Conservation (phyloP, 1,140 invertebrate species). For the Yoshiicerus persimilis region DNA sequence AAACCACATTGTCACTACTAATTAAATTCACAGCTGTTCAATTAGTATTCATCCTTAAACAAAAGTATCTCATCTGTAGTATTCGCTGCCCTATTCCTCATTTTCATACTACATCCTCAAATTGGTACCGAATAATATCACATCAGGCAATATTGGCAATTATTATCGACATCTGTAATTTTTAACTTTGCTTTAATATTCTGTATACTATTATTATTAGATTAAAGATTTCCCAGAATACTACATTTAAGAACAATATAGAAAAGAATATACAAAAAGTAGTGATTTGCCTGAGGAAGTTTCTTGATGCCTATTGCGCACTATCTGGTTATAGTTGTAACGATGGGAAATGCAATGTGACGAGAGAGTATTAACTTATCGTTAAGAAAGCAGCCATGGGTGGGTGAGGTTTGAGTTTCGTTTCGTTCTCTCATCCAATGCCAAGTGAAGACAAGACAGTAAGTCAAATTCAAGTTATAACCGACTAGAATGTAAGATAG, state of each 20-base stretch:
- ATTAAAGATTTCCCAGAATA: no score
- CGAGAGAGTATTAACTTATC: background rate
- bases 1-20: no score
- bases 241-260: background rate
- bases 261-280: background rate
- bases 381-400: background rate
- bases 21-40: no score
- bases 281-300: background rate
- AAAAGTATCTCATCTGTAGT: no score
- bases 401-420: background rate
- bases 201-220: no score
- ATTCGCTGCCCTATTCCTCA: no score
- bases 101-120: no score
- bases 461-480: background rate
- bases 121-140: no score
- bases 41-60: no score
- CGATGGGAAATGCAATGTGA: background rate
- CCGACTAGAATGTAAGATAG: background rate
- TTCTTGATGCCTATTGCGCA: background rate
- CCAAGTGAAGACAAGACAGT: background rate
- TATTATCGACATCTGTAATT: no score
- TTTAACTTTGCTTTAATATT: no score
- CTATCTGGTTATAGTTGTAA: background rate
- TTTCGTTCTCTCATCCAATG: conserved; percentile 7
- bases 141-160: no score